Evolutionary conservation across 1,140 invertebrate species (phyloP), one percentile per base, ranked within the genome.

Genomic region (Trinorchestia longiramus): DNA sequence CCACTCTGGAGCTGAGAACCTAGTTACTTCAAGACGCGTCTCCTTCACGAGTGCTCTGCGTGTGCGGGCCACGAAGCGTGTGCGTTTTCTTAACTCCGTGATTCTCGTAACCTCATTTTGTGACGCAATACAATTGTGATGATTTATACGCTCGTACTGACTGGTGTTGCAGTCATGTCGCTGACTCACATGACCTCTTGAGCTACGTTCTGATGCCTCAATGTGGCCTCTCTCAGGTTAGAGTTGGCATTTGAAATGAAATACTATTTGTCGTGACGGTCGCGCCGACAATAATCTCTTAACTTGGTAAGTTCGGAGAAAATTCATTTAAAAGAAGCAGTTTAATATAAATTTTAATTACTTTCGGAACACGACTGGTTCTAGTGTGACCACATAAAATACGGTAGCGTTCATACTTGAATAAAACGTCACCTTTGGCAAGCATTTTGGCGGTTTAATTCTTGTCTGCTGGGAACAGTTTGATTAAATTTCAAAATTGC

Each of bases 131-230:
- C 88, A 42, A 42, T 90, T 11, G 28, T 41, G 41, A 90, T 90
- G 88, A 90, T 90, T 90, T 90, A 90, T 90, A 90, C 41, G 43
- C n/a, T 42, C 41, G 88, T 90, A 90, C 41, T 28, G 88, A 28
- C 28, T 77, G 62, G 62, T 11, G 62, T 15, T 77, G 62, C 62
- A 77, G 62, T 36, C 62, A 36, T 77, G 62, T 77, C 62, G 28
- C 4, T 90, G 88, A 90, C 88, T 90, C 41, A 90, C 41, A 90
- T 90, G 88, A 90, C 88, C 88, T 90, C 88, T 42, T 15, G 41
- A 87, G 43, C 43, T 42, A 36, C 88, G 28, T 90, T 90, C n/a
- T 90, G 88, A 28, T 41, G 0, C 43, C 88, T 90, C 62, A 23
- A 77, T 3, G 62, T 11, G 62, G 15, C 62, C 62, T 77, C 28